phyloP scores from a whole-genome alignment of 2,888 invertebrate genomes.

The Tetrapedia diversipes region DNA sequence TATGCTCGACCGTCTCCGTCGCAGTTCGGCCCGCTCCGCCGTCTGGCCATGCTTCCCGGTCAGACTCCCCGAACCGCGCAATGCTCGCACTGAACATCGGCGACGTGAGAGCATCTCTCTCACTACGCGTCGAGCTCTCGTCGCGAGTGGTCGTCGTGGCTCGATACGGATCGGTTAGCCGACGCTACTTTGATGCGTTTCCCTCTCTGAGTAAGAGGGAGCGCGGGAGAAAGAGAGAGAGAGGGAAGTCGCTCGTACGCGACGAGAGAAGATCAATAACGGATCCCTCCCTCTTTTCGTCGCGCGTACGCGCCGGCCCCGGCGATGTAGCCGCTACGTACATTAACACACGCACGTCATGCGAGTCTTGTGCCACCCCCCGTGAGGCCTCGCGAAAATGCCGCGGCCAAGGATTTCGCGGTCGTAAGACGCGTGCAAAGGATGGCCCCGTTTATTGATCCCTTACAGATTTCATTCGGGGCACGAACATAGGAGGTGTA shows the following conservation, averaged over 20 bases:
- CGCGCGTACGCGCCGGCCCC: conserved; percentile 39
- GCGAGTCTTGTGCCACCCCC: conserved; percentile 13
- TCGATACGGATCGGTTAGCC: conserved; percentile 6
- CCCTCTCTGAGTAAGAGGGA: conserved; percentile 25
- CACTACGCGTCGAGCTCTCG: conserved; percentile 63
- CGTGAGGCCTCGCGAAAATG: background rate
- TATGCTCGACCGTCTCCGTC: conserved; percentile 50
- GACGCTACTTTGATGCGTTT: conserved; percentile 11
- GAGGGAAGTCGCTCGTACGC: conserved; percentile 48
- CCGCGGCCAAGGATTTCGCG: conserved; percentile 48
- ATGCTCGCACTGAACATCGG: conserved; percentile 13
- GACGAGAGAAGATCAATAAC: conserved; percentile 75
- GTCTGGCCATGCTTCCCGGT: conserved; percentile 64
- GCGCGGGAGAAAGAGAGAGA: conserved; percentile 49
- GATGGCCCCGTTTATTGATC: conserved; percentile 53
- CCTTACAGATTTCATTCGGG: conserved; percentile 39
- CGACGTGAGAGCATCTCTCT: conserved; percentile 44
- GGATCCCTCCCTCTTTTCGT: conserved; percentile 68
- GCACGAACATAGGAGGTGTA: background rate
- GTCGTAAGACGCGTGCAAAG: conserved; percentile 40
- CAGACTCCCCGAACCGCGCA: conserved; percentile 25
- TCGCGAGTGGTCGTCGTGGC: conserved; percentile 41
- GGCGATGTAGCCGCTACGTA: conserved; percentile 51
- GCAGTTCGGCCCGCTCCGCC: conserved; percentile 45
- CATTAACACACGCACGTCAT: conserved; percentile 56